Base-by-base conservation (phyloP, 2,113 vertebrate genomes). In the Lagopus muta region DNA sequence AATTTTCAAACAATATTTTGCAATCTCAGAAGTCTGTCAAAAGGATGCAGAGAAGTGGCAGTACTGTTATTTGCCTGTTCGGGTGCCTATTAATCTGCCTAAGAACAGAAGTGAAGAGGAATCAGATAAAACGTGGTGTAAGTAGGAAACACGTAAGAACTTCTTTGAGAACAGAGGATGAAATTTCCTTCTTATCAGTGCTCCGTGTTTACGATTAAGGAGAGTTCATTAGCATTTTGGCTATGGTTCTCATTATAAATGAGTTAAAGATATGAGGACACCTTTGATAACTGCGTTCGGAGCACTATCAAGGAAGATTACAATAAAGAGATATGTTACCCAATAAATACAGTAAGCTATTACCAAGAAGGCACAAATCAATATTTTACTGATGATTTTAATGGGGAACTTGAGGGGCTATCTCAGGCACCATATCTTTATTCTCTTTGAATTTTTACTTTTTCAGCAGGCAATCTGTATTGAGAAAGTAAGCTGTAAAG, bases 131-230 rank as follows among this genome's bases (percentile, higher is more conserved):
- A 95, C 75, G 62, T 45, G 12, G 67, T 65, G 87, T 94, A 89
- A 80, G 82, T 90, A 89, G 90, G 94, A 96, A 97, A 89, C 89
- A 92, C 52, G 83, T 93, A 88, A 95, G 92, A 95, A 96, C 94
- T 74, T 57, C 87, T 94, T 67, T 64, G 40, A 79, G 92, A 93
- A 92, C 90, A 82, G 97, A 94, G 97, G 94, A 91, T 71, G 91
- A 93, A 95, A 95, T 97, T 97, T 90, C 80, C 25, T 77, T 95
- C 89, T 95, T 96, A 83, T 92, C 92, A 43, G 80, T 36, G 90
- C 79, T 67, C 48, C 55, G 2, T 75, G 91, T 96, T 96, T 94
- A 95, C 95, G 76, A 91, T 96, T 96, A 95, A 94, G 70, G 93
- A 3, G 3, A 86, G 74, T 91, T 96, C 89, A 93, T 96, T 95